Conservation (phyloP, 2,113 vertebrate genomes). For the Herpailurus yagouaroundi region DNA sequence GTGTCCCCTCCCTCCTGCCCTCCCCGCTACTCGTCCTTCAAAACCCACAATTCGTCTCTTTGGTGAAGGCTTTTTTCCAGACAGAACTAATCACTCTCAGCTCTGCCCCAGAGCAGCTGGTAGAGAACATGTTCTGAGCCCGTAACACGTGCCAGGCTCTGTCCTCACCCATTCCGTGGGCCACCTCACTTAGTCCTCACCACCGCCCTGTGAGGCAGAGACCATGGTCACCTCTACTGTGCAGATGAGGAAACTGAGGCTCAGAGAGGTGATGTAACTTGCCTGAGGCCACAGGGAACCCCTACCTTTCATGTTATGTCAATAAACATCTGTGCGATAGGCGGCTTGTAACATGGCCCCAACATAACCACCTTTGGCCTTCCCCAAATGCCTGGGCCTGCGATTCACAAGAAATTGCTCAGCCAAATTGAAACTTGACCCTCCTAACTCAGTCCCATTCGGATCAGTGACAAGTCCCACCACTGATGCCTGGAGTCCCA, state of each 20-base stretch:
- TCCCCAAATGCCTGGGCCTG: too few species aligned
- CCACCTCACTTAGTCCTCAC: not conserved
- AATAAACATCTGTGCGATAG: not conserved
- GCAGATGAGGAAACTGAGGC: not conserved
- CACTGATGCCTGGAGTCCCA: not conserved
- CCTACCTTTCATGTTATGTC: not conserved
- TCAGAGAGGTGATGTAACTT: not conserved
- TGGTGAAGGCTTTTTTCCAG: not conserved
- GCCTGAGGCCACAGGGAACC: not conserved
- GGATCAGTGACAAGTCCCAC: not conserved
- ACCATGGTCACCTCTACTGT: not conserved
- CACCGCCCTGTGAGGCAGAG: not conserved
- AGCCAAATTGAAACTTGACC: not conserved
- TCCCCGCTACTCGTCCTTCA: not conserved
- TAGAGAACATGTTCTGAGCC: not conserved
- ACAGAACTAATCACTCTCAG: not conserved
- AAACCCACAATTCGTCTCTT: not conserved
- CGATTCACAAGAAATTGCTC: not conserved
- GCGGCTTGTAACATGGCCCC: not conserved
- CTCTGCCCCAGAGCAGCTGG: not conserved
- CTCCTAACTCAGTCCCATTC: not conserved
- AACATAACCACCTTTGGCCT: too few species aligned
- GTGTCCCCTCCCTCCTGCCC: not conserved
- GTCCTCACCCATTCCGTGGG: not conserved
- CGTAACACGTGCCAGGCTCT: not conserved